phyloP scores from a whole-genome alignment of 2,113 vertebrate species.

The Aptenodytes patagonicus region DNA sequence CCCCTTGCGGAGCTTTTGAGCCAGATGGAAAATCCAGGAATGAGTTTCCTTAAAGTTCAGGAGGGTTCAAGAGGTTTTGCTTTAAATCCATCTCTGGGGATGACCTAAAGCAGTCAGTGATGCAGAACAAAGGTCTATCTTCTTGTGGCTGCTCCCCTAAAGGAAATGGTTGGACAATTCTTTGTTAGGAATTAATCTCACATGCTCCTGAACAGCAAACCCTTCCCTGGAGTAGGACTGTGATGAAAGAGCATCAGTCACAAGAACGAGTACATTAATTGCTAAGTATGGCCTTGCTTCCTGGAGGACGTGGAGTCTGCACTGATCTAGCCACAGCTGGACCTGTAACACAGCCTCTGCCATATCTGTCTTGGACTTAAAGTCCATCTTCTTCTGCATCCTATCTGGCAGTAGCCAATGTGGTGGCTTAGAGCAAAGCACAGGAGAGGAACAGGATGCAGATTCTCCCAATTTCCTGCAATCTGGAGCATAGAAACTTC shows the following conservation, averaged over 20 bases:
- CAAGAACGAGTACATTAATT: not conserved
- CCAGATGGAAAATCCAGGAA: slow-evolving; percentile 49
- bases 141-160: slow-evolving; percentile 2
- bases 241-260: not conserved
- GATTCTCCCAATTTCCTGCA: not conserved
- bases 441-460: not conserved
- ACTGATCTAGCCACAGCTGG: not conserved
- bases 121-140: slow-evolving; percentile 22
- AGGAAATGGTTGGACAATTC: slow-evolving; percentile 11
- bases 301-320: not conserved
- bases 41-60: slow-evolving; percentile 55
- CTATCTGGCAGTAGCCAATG: not conserved
- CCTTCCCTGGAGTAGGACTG: not conserved
- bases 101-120: slow-evolving; percentile 38
- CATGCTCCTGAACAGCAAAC: not conserved
- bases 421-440: not conserved
- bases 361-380: not conserved
- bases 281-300: not conserved
- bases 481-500: not conserved
- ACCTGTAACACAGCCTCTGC: not conserved
- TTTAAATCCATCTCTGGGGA: slow-evolving; percentile 44
- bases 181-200: slow-evolving; percentile 34
- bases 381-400: not conserved
- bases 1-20: slow-evolving; percentile 31
- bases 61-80: slow-evolving; percentile 52